Base-by-base conservation (phyloP, 1,140 invertebrate genomes). In the Drosophila ambigua region DNA sequence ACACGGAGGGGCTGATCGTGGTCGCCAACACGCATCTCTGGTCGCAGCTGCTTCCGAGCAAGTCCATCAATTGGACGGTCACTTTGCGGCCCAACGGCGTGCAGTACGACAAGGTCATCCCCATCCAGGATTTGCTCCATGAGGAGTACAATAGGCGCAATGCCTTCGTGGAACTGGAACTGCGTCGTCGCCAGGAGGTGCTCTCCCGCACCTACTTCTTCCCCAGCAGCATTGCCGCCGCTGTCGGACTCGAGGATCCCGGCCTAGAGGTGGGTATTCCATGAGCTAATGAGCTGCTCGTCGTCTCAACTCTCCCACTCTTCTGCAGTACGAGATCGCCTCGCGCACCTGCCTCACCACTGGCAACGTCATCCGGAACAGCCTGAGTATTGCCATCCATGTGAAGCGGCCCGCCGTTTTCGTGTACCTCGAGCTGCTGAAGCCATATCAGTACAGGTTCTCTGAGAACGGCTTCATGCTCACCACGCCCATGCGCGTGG, bases 351-450 rank as follows among this genome's bases (percentile, higher is more conserved):
- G 90, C 20, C 51, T 64, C 1, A 35, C 48, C 4, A 77, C 63
- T 7, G 62, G 48, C 2, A 68, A 9, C 5, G 49, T 50, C 2
- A 94, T 93, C 2, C 94, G 93, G 2, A 97, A 91, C 49, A 78
- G 77, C 28, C 50, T 76, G 5, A 90, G 77, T 49, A 65, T 92
- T 7, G 78, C 81, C 35, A 85, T 92, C 13, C 60, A 55, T 2
- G 61, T 92, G 1, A 78, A 75, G 54, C 72, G 64, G n/a, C 89
- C 91, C 2, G 84, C 82, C 0, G 72, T 88, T 4, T 92, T 92
- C 60, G 80, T 92, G 5, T 92, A 90, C 49, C 57, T 93, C n/a
- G 91, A 92, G 60, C 64, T 93, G 8, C 53, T 84, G 28, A 62
- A 90, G 15, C 59, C 85, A 0, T 68, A 88, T 58, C 63, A 63